phyloP scores from a whole-genome alignment of 2,113 vertebrate species.

The Daphoenositta chrysoptera region DNA sequence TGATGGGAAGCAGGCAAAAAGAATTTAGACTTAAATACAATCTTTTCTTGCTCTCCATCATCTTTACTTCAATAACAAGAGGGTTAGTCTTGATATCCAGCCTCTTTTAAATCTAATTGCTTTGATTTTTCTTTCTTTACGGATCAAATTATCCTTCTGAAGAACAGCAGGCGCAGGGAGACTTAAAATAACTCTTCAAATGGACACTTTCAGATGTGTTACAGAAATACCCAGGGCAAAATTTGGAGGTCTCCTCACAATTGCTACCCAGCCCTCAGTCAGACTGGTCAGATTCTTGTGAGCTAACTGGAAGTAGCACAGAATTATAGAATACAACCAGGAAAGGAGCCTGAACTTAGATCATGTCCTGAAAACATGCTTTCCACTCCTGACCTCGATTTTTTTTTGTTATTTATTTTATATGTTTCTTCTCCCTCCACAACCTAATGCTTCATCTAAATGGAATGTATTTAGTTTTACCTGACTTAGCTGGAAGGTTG shows the following conservation, averaged over 20 bases:
- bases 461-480: background rate
- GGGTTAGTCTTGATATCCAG: background rate
- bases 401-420: background rate
- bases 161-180: background rate
- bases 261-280: background rate
- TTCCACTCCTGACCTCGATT: background rate
- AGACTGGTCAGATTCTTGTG: background rate
- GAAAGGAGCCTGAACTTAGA: background rate
- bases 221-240: background rate
- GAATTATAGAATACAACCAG: background rate
- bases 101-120: background rate
- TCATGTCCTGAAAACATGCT: background rate
- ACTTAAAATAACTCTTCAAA: background rate
- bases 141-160: background rate
- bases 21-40: background rate
- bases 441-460: background rate
- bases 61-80: background rate
- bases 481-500: background rate
- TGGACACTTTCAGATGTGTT: background rate
- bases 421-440: background rate
- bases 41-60: background rate
- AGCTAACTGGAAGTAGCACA: background rate
- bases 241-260: background rate
- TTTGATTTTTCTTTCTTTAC: background rate
- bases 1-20: background rate